Conservation (phyloP, 2,797 vertebrate species). For the Channallabes apus region DNA sequence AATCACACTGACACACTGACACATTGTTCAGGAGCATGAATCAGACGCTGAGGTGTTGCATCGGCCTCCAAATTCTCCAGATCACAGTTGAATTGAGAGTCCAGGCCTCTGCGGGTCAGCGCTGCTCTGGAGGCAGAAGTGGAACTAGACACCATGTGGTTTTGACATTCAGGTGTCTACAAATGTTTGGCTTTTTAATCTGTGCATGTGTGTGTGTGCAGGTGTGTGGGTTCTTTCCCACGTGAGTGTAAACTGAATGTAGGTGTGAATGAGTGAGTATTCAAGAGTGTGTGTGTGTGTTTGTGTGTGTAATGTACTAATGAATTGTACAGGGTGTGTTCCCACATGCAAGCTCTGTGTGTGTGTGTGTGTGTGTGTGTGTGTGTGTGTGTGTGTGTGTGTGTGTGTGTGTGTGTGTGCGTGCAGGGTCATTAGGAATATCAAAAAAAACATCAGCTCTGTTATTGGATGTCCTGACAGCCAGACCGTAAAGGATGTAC, state of each 20-base stretch:
- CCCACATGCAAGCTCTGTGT: neutral
- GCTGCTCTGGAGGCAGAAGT: too few relatives aligned
- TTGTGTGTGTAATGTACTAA: neutral
- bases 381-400: neutral
- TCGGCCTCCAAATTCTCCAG: too few relatives aligned
- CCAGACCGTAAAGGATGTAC: neutral
- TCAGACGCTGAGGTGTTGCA: too few relatives aligned
- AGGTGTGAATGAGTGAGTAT: neutral
- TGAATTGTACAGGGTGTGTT: neutral
- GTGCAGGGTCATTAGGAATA: neutral
- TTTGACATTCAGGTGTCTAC: neutral
- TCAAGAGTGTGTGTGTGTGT: neutral
- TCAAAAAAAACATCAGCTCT: slow-evolving; percentile 40
- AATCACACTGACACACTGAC: too few relatives aligned
- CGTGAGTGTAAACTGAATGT: too few relatives aligned
- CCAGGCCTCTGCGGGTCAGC: too few relatives aligned
- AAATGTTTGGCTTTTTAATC: neutral
- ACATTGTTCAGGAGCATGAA: too few relatives aligned
- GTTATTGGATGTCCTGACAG: slow-evolving; percentile 5
- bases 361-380: slow-evolving; percentile 10
- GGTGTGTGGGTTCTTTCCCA: neutral
- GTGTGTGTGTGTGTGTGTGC: too few relatives aligned
- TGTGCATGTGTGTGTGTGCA: neutral
- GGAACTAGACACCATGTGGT: too few relatives aligned
- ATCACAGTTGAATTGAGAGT: too few relatives aligned